Percentiles rank a stretch among this genome's conserved stretches.
phyloP scores from a whole-genome alignment of 2,888 invertebrate genomes.

The Hydrotaea cyrtoneurina region DNA sequence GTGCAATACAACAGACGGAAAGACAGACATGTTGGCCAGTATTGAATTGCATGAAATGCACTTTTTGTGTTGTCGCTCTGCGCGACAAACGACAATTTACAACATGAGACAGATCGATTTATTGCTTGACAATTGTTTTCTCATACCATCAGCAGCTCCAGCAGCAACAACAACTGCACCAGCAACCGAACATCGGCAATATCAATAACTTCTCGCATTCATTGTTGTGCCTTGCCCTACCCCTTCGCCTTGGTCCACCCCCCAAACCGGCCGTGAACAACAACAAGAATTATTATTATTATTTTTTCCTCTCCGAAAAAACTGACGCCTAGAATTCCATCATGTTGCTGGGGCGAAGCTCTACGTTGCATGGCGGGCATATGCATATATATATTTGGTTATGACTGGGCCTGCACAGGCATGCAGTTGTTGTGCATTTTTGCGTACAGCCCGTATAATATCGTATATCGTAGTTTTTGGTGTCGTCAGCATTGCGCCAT shows the following conservation, averaged over 20 bases:
- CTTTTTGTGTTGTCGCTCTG: conserved; percentile 71
- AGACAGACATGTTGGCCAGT: conserved; percentile 71
- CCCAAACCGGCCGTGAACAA: neutral
- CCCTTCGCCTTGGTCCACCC: neutral
- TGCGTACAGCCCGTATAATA: conserved; percentile 30
- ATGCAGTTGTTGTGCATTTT: conserved; percentile 65
- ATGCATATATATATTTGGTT: neutral
- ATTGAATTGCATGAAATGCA: conserved; percentile 78
- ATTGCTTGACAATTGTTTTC: conserved; percentile 79
- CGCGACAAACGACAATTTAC: conserved; percentile 75
- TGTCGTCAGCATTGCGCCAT: conserved; percentile 67
- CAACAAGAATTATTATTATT: conserved; percentile 51
- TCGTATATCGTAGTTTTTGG: conserved; percentile 50
- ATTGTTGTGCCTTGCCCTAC: conserved; percentile 69
- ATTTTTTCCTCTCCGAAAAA: conserved; percentile 36
- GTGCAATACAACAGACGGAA: too few species aligned
- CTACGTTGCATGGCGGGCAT: neutral
- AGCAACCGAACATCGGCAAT: conserved; percentile 40
- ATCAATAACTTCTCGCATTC: conserved; percentile 68
- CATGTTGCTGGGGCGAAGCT: conserved; percentile 60
- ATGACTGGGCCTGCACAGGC: conserved; percentile 62
- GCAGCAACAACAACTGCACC: neutral
- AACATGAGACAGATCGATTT: conserved; percentile 79
- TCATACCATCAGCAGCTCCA: conserved; percentile 40
- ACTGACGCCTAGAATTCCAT: conserved; percentile 74